Conservation (phyloP, 2,797 vertebrate species). For the Phoxinus dragarum region DNA sequence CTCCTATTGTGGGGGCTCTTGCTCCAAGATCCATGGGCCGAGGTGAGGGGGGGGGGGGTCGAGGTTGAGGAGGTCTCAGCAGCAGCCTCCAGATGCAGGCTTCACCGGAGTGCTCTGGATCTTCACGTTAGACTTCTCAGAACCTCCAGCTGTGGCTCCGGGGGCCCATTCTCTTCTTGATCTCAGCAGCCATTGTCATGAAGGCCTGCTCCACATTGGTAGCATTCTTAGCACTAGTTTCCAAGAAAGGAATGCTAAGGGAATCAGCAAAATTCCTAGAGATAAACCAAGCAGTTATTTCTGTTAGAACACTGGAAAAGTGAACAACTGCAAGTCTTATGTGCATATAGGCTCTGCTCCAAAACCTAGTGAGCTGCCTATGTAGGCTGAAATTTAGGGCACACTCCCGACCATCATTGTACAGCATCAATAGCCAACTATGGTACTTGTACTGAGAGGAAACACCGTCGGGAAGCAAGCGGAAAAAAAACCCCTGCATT, state of each 20-base stretch:
- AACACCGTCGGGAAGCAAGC: no score
- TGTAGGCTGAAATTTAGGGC: no score
- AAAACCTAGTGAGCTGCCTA: background rate
- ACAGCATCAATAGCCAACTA: no score
- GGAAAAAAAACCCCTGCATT: no score
- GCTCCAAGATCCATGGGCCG: slow-evolving; percentile 51
- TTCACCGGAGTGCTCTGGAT: slow-evolving; percentile 97
- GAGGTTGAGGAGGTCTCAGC: slow-evolving; percentile 85
- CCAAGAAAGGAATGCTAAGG: slow-evolving; percentile 97
- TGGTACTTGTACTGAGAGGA: no score
- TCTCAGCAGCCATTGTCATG: slow-evolving; percentile 99
- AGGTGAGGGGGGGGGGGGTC: slow-evolving; percentile 11
- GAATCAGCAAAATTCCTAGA: slow-evolving; percentile 98
- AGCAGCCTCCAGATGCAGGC: slow-evolving; percentile 95
- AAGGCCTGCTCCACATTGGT: slow-evolving; percentile 99
- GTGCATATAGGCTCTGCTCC: background rate
- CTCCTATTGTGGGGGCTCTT: slow-evolving; percentile 54
- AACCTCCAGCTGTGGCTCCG: slow-evolving; percentile 91
- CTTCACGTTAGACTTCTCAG: slow-evolving; percentile 95
- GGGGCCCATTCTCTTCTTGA: slow-evolving; percentile 99
- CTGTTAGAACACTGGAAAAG: background rate
- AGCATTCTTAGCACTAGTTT: slow-evolving; percentile 98
- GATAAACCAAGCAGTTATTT: background rate
- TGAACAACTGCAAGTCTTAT: background rate
- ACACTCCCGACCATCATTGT: background rate